Evolutionary conservation across 2,113 vertebrate species (phyloP), one percentile per base, ranked within the genome.

Genomic region (Hemiprocne comata): DNA sequence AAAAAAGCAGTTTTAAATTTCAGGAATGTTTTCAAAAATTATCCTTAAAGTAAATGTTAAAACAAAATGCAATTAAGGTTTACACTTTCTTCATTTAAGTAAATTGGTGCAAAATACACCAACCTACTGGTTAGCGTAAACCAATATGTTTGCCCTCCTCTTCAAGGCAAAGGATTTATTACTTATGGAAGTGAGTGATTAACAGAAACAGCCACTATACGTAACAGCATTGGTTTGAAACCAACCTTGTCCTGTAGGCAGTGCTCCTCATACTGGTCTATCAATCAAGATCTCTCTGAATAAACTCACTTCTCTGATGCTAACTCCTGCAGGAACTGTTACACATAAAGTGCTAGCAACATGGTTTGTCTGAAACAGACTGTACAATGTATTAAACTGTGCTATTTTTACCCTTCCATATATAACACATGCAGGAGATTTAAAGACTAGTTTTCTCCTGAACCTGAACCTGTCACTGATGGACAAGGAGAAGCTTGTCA

Each of bases 41-140:
- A 85, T 64, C 34, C 15, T 87, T 51, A 2, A 9, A 82, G 31
- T 82, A 75, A 74, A 94, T 21, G 48, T 81, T 95, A 46, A 75
- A 93, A 67, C 51, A 87, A 87, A 94, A 94, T 17, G 33, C 42
- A 89, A 74, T 76, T 85, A 90, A 76, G 60, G 65, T 60, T 93
- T 94, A 89, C 57, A 83, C 57, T 81, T 87, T 46, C 33, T 74
- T 91, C 61, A 72, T 89, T 81, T 60, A 85, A 91, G 78, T 31
- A 69, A 91, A 79, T 17, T 54, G 57, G 50, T 77, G 73, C 0
- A 3, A 92, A 94, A 89, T 75, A 84, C 38, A 62, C 25, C 50
- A 94, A 34, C 44, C 61, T 57, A 44, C 36, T 85, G 87, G 51
- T 57, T 85, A 17, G 70, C 6, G 10, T 64, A 73, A 94, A 71